Conservation (phyloP, 92 coral and sea anemone genomes). For the Actinernus sp. region DNA sequence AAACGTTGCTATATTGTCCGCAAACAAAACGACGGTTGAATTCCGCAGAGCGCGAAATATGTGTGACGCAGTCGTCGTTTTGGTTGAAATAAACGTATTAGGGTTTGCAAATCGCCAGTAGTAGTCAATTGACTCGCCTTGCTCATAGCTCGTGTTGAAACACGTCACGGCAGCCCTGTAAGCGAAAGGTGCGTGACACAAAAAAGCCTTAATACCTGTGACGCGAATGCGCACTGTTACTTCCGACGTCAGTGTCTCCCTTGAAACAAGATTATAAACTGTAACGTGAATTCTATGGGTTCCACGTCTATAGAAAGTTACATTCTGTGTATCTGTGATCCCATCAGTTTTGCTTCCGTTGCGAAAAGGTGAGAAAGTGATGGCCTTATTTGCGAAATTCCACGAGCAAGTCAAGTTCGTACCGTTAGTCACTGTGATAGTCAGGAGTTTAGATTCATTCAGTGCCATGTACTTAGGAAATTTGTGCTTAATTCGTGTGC, state of each 20-base stretch:
- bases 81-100: neutral
- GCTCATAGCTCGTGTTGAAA: slow-evolving; percentile 17
- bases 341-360: slow-evolving; percentile 49
- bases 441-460: slow-evolving; percentile 8
- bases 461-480: neutral
- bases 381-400: slow-evolving; percentile 25
- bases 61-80: slow-evolving; percentile 6
- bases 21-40: slow-evolving; percentile 35
- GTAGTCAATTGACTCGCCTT: slow-evolving; percentile 47
- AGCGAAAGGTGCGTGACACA: slow-evolving; percentile 65
- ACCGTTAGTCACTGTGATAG: slow-evolving; percentile 19
- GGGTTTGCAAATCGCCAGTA: slow-evolving; percentile 46
- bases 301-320: slow-evolving; percentile 18
- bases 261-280: slow-evolving; percentile 58
- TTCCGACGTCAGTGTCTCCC: neutral
- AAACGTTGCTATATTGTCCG: slow-evolving; percentile 49
- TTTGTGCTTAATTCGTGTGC: neutral
- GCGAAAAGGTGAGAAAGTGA: slow-evolving; percentile 26
- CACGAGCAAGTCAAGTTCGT: slow-evolving; percentile 75
- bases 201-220: slow-evolving; percentile 53
- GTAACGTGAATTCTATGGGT: slow-evolving; percentile 6
- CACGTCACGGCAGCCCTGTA: slow-evolving; percentile 59
- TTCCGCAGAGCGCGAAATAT: slow-evolving; percentile 19
- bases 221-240: slow-evolving; percentile 61
- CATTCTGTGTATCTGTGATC: slow-evolving; percentile 9